These are phyloP conservation scores for Lycophotia porphyrea DNA, from an alignment of 2,888 invertebrate genomes.

Conservation along the genomic window DNA sequence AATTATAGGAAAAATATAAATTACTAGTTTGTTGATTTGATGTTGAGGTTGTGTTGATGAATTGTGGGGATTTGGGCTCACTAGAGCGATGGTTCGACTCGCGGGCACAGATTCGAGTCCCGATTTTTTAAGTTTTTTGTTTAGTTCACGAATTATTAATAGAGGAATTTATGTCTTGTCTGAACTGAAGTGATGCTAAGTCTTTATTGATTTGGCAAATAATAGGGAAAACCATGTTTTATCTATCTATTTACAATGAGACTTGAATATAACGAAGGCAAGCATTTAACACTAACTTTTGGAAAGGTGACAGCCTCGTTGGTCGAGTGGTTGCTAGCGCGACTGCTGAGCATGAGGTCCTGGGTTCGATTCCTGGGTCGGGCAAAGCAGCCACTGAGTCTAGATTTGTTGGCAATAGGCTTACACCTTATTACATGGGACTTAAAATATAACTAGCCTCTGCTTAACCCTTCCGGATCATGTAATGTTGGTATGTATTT, in stretches of 20 bases:
- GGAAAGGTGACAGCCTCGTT: too few species aligned
- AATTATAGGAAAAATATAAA: constrained; percentile 46
- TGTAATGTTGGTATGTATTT: too few species aligned
- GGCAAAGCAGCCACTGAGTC: too few species aligned
- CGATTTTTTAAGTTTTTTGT: background rate
- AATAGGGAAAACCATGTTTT: background rate
- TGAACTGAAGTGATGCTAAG: background rate
- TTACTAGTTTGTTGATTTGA: constrained; percentile 31
- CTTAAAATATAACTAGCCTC: too few species aligned
- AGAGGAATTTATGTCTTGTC: background rate
- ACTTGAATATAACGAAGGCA: background rate
- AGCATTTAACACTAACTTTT: background rate
- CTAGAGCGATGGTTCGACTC: background rate
- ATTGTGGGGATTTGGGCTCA: background rate
- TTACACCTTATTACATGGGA: too few species aligned
- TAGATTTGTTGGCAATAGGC: too few species aligned
- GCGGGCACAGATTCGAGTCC: background rate
- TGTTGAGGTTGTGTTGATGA: constrained; percentile 21
- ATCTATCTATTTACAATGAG: background rate
- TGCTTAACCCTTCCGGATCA: too few species aligned
- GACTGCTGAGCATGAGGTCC: too few species aligned
- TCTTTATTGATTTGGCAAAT: background rate
- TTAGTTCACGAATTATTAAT: background rate
- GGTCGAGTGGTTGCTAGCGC: too few species aligned
- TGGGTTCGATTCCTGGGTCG: too few species aligned